These are phyloP conservation scores for Cardiocondyla obscurior DNA, from an alignment of 1,140 invertebrate species.

Conservation along the genomic window DNA sequence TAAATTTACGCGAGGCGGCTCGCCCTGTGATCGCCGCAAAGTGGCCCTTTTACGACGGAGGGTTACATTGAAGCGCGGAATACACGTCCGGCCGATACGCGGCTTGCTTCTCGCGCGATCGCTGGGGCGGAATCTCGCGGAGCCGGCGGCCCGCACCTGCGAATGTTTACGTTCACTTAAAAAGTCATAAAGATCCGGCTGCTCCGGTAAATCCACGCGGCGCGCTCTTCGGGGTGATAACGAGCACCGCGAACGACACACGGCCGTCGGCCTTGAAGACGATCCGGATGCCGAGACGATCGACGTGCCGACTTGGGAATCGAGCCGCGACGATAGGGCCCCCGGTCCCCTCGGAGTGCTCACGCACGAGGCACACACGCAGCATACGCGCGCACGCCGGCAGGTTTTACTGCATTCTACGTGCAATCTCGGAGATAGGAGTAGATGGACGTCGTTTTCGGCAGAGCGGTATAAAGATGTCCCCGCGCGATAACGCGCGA, in stretches of 20 bases:
- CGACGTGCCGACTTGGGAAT: neutral
- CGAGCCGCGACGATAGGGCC: neutral
- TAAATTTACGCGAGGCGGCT: slow-evolving; percentile 67
- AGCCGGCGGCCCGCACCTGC: slow-evolving; percentile 57
- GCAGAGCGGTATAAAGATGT: slow-evolving; percentile 5
- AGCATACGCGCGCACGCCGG: neutral
- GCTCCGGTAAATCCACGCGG: slow-evolving; percentile 60
- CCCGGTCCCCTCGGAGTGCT: neutral
- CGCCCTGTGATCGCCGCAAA: slow-evolving; percentile 49
- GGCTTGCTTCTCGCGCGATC: slow-evolving; percentile 51
- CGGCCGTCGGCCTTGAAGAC: slow-evolving; percentile 20
- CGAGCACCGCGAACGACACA: slow-evolving; percentile 20
- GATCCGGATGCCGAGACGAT: neutral
- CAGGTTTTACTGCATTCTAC: slow-evolving; percentile 15
- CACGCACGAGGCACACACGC: neutral
- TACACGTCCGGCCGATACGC: slow-evolving; percentile 11
- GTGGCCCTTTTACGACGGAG: slow-evolving; percentile 55
- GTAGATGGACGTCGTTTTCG: slow-evolving; percentile 2
- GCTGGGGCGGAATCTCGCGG: slow-evolving; percentile 31
- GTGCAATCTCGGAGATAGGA: neutral
- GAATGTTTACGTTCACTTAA: slow-evolving; percentile 70
- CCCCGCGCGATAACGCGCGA: neutral
- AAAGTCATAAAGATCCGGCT: slow-evolving; percentile 63
- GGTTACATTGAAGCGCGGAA: slow-evolving; percentile 54
- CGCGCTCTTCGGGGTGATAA: slow-evolving; percentile 26